A percentile compares a stretch with the other conserved stretches of the same genome.
Evolutionary conservation across 2,797 vertebrate species (phyloP).

Genomic region (Smutsia gigantea): DNA sequence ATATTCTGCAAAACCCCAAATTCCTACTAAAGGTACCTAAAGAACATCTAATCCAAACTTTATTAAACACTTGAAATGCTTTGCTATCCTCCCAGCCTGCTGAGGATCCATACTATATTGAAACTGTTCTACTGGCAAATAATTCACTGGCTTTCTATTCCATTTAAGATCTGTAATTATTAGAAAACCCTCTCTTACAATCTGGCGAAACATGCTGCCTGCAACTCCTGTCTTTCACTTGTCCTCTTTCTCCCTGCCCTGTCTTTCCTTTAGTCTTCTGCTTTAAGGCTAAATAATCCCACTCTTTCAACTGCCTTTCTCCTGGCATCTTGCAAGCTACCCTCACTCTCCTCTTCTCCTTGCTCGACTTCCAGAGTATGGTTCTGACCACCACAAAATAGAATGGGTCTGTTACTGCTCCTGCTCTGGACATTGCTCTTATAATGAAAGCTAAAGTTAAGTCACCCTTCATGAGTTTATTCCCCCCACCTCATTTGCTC

Average conservation of each 20-base stretch:
- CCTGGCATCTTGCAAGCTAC: background rate
- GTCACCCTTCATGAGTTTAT: background rate
- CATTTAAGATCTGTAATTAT: background rate
- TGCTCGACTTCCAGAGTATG: conserved; percentile 40
- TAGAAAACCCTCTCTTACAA: background rate
- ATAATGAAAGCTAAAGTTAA: conserved; percentile 12
- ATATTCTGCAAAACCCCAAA: background rate
- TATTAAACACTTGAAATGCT: background rate
- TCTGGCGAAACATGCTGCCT: background rate
- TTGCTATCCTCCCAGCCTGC: background rate
- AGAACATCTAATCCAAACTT: conserved; percentile 25
- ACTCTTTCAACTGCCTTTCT: background rate
- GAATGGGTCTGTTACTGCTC: background rate
- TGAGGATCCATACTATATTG: background rate
- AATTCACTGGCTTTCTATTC: background rate
- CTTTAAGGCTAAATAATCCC: background rate
- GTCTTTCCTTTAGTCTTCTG: background rate
- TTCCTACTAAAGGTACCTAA: background rate
- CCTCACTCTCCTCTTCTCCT: background rate
- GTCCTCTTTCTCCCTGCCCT: background rate
- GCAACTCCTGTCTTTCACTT: background rate
- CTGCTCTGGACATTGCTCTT: background rate
- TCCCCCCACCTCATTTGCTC: background rate
- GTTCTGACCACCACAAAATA: background rate
- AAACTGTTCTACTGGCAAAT: background rate